Evolutionary conservation across 2,888 invertebrate species (phyloP), one percentile per base, ranked within the genome.

Genomic region (Macropis europaea): DNA sequence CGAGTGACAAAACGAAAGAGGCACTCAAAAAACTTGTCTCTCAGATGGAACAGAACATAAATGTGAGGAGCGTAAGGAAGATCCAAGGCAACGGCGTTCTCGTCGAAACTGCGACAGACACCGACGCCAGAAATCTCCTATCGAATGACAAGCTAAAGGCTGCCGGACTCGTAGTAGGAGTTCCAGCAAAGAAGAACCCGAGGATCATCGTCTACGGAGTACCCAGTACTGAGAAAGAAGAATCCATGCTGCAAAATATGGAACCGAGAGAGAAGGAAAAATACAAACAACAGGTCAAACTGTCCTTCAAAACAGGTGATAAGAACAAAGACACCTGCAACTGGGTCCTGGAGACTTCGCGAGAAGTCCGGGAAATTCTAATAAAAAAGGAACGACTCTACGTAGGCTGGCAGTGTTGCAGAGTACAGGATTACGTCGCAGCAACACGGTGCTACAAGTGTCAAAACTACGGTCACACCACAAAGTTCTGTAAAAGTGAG

Each of bases 1-100:
- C 13, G 3, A 53, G 52, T 7, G 38, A 53, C 4, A 17, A 13
- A 13, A 52, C 53, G 2, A 40, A 53, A 9, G 19, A 40, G 11
- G 40, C 26, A 13, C 28, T 53, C 6, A 4, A n/a, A 1, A 36
- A 15, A 26, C 40, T 53, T 1, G 17, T 53, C 5, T 53, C 53
- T 0, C 53, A 38, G 0, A 26, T 1, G 11, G 2, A 28, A 1
- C n/a, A 40, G 0, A 53, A 28, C 13, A 13, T 53, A 3, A 38
- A 53, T 0, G 28, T 53, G 0, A 38, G 22, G 3, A 53, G 22
- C 30, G 26, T 52, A 3, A 32, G 50, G 3, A 4, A 7, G 5
- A 34, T 34, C 1, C 50, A 50, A n/a, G 50, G 52, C 5, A 36
- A 53, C 28, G 53, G 52, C 1, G 36, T 52, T 5, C 11, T 52